Base-by-base conservation (phyloP, 2,797 vertebrate genomes). In the Smutsia temminckii region DNA sequence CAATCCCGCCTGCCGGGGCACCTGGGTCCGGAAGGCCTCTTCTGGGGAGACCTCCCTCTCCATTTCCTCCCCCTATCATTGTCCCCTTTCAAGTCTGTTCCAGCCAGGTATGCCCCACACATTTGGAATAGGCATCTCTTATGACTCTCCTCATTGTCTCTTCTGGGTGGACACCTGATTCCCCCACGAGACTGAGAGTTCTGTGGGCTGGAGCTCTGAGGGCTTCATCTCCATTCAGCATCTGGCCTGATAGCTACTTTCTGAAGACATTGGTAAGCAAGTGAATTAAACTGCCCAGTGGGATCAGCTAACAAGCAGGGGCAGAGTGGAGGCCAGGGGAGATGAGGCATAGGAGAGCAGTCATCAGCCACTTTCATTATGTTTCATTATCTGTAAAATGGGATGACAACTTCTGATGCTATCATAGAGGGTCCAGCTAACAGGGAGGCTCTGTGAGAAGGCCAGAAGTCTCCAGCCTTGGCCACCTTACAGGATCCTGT, bases 201-300 rank as follows among this genome's bases (percentile, higher is more conserved):
- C 63, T 27, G 21, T 0, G 1, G 0, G 2, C 75, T 13, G 16
- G 51, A 32, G 51, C 29, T 46, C 23, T 25, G 68, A 27, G 42
- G 34, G 13, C 42, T 37, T 32, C 2, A 2, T 27, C 74, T 34
- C 64, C 27, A 61, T 16, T 40, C 14, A 29, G 29, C 55, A 11
- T 27, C 64, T 8, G 34, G 57, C 29, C 66, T 14, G 46, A 57
- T 10, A 17, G 34, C 18, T 55, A 57, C 34, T 17, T 61, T 63
- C 37, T 1, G 0, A 29, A 32, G 14, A 37, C 0, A 1, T 25
- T 7, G 64, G 0, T 27, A 79, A 29, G 46, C 5, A 37, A 55
- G 8, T 17, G 57, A 63, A 37, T n/a, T 21, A n/a, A 83, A 34
- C 25, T 32, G 20, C 25, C 2, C 1, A 23, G 55, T 37, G 32